Evolutionary conservation across 37 sponge, comb jelly and placozoan species (phyloP).

Genomic region (Agelas oroides): DNA sequence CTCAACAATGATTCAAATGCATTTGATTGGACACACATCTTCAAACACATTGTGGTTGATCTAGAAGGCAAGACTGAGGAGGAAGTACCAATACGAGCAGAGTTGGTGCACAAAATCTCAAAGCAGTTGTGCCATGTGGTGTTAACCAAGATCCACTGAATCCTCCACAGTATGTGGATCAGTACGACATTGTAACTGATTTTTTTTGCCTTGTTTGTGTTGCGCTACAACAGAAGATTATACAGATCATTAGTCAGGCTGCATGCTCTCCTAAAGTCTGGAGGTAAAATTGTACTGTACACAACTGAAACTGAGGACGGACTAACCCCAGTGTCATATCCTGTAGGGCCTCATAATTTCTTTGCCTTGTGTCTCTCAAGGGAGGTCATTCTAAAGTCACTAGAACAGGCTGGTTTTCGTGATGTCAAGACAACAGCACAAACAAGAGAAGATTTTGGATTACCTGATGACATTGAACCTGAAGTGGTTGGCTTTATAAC

Average conservation of each 20-base stretch:
- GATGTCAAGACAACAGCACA: too few relatives aligned
- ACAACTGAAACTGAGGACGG: background rate
- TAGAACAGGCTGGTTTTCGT: too few relatives aligned
- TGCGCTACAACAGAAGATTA: conserved; percentile 19
- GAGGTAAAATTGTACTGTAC: conserved; percentile 26
- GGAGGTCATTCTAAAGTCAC: too few relatives aligned
- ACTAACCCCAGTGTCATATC: too few relatives aligned
- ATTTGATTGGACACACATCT: conserved; percentile 22
- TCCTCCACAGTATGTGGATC: conserved; percentile 17
- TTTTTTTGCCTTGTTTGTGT: conserved; percentile 6
- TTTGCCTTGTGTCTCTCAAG: too few relatives aligned
- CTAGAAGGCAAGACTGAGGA: conserved; percentile 40
- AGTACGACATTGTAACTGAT: conserved; percentile 36
- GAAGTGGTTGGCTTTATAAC: too few relatives aligned
- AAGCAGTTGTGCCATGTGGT: conserved; percentile 54
- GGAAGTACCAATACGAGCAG: conserved; percentile 17
- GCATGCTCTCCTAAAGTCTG: conserved; percentile 12
- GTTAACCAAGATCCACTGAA: conserved; percentile 19
- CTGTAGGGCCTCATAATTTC: too few relatives aligned
- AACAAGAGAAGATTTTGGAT: too few relatives aligned
- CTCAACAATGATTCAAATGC: conserved; percentile 19
- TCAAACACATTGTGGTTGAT: conserved; percentile 41
- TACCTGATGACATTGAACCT: too few relatives aligned
- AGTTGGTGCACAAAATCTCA: conserved; percentile 14
- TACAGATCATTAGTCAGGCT: background rate